Evolutionary conservation across 2,888 invertebrate genomes (phyloP), one percentile per base, ranked within the genome.

Genomic region (Zygaena filipendulae): DNA sequence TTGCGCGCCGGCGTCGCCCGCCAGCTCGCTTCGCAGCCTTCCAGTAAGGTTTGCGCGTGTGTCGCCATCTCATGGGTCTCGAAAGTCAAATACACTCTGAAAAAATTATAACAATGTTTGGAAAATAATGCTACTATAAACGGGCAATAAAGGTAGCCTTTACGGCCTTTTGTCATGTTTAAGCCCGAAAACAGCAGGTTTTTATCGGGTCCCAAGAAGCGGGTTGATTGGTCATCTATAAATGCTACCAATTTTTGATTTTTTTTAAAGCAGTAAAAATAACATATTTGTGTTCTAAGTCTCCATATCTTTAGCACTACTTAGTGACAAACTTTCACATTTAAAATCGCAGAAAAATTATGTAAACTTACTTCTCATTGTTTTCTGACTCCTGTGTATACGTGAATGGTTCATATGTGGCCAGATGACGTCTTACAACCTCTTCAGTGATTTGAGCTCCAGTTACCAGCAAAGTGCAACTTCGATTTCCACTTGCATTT

Each of bases 21-120:
- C 52, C 95, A 75, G 5, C 68, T 68, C 32, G 75, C 79, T 29
- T 77, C 79, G 18, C 60, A 43, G 0, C 74, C 71, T 13, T 81
- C 79, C 13, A 81, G 47, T 18, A 94, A 91, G 16, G 86, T 83
- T 40, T 95, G 92, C 1, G 95, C 95, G 38, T 88, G 83, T 31
- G 92, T 89, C 2, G 96, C 92, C 24, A 89, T 85, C 43, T 95
- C 95, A 8, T 90, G 84, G 45, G 91, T 92, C 38, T 95, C 93
- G 69, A 96, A 97, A 2, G 95, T 94, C 9, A 97, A 84, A 75
- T 94, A 96, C 5, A 93, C 95, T 45, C 94, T 94, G 69, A 30
- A 84, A 55, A 34, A n/a, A 36, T 29, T n/a, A 23, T 11, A 30
- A 36, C 26, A 5, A 14, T 29, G 21, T n/a, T 32, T 16, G 14